Evolutionary conservation across 2,113 vertebrate species (phyloP).

Genomic region (Ondatra zibethicus): DNA sequence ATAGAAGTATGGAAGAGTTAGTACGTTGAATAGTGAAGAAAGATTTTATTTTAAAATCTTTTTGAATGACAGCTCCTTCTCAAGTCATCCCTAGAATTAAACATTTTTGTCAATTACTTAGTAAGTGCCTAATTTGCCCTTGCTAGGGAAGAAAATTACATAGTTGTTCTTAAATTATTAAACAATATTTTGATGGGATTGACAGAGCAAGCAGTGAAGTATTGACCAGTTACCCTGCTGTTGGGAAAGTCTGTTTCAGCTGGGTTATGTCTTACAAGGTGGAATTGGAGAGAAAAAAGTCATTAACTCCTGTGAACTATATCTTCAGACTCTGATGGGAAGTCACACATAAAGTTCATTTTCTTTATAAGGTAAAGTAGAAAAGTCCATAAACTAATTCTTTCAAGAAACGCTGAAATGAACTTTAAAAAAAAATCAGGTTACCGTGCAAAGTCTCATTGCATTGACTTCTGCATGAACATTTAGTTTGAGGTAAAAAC

Average conservation of each 20-base stretch:
- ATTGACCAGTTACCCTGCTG: conserved; percentile 82
- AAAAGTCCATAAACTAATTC: conserved; percentile 44
- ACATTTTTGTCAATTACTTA: conserved; percentile 88
- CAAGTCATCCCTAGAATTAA: conserved; percentile 85
- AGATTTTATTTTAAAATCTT: conserved; percentile 78
- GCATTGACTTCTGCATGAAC: not conserved
- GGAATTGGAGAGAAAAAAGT: conserved; percentile 87
- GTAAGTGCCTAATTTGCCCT: conserved; percentile 88
- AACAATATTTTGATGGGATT: conserved; percentile 87
- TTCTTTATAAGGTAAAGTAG: conserved; percentile 74
- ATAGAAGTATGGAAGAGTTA: not conserved
- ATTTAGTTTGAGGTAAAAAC: conserved; percentile 35
- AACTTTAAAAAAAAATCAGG: conserved; percentile 67
- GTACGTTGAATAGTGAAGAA: conserved; percentile 59
- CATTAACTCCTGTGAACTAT: conserved; percentile 83
- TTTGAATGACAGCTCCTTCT: conserved; percentile 79
- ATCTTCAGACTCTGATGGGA: conserved; percentile 78
- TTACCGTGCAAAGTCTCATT: conserved; percentile 18
- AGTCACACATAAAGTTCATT: conserved; percentile 72
- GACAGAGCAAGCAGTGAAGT: conserved; percentile 83
- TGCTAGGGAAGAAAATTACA: conserved; percentile 86
- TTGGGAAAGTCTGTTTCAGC: conserved; percentile 72
- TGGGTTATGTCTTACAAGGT: conserved; percentile 81
- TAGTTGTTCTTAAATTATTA: conserved; percentile 87
- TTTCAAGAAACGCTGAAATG: conserved; percentile 74